phyloP scores from a whole-genome alignment of 2,888 invertebrate genomes.

The Epinotia ramella region DNA sequence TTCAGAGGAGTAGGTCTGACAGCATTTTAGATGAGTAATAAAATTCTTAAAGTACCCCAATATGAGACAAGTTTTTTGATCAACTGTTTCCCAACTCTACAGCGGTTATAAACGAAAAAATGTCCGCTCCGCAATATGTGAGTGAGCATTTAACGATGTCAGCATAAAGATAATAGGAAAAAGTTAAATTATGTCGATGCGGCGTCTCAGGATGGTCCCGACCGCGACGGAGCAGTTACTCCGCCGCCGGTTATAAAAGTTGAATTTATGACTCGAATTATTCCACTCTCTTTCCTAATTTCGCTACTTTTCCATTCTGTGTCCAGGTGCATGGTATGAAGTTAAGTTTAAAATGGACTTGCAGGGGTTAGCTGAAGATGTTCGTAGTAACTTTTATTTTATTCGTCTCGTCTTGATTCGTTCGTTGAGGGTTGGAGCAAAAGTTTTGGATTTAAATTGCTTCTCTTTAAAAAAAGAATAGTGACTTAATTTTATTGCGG shows the following conservation, averaged over 20 bases:
- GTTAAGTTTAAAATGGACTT: constrained; percentile 71
- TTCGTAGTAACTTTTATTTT: constrained; percentile 65
- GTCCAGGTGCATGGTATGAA: constrained; percentile 80
- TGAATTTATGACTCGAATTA: constrained; percentile 82
- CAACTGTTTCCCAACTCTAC: constrained; percentile 30
- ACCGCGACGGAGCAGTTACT: constrained; percentile 58
- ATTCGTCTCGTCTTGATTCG: constrained; percentile 71
- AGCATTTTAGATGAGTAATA: constrained; percentile 3
- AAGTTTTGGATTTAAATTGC: constrained; percentile 47
- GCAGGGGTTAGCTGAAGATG: constrained; percentile 62
- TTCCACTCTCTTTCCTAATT: constrained; percentile 78
- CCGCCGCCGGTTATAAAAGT: constrained; percentile 77
- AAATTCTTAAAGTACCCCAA: neutral
- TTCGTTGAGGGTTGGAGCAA: constrained; percentile 57
- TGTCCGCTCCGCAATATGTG: constrained; percentile 72
- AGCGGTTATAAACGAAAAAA: constrained; percentile 66
- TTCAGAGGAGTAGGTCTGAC: neutral
- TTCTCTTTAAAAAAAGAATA: constrained; percentile 4
- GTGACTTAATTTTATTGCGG: neutral
- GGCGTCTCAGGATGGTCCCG: constrained; percentile 63
- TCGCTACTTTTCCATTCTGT: constrained; percentile 67
- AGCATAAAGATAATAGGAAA: constrained; percentile 85
- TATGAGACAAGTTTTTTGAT: constrained; percentile 38
- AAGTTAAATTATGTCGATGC: constrained; percentile 84
- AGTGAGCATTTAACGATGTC: constrained; percentile 76